Percentiles rank a stretch among this genome's conserved stretches.
These are phyloP conservation scores for Porphyrio hochstetteri DNA, from an alignment of 2,113 vertebrate genomes.

Conservation along the genomic window DNA sequence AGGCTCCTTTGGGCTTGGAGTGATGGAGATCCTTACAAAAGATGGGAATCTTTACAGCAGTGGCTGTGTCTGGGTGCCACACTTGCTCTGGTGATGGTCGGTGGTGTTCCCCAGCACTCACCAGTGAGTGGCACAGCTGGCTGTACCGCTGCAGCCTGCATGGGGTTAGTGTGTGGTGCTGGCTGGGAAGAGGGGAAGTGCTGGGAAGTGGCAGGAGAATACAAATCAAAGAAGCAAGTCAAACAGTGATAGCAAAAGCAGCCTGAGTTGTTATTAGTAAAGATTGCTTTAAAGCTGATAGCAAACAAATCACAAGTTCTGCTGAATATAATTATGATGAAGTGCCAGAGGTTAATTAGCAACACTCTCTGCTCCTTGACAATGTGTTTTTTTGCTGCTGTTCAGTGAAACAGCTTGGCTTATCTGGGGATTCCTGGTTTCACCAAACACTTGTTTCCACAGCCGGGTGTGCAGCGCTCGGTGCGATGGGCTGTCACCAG, in stretches of 20 bases:
- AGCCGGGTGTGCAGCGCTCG: neutral
- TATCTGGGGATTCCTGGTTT: neutral
- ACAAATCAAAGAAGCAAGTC: neutral
- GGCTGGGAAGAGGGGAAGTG: neutral
- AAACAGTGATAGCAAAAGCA: neutral
- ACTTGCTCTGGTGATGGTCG: neutral
- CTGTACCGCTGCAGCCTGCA: rapidly evolving
- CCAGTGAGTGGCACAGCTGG: rapidly evolving
- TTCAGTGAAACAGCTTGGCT: neutral
- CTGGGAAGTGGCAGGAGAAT: neutral
- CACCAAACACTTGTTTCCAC: neutral
- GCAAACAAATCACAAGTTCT: neutral
- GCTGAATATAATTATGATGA: neutral
- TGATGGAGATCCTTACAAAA: neutral
- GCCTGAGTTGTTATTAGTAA: neutral
- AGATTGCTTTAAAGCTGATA: neutral
- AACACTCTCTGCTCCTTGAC: neutral
- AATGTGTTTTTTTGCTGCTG: neutral
- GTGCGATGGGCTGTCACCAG: neutral
- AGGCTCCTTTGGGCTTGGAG: rapidly evolving
- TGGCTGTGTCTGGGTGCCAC: neutral
- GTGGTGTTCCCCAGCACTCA: rapidly evolving
- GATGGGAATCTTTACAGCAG: neutral
- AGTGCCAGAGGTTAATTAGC: neutral
- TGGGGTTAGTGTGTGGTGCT: rapidly evolving